Evolutionary conservation across 2,113 vertebrate genomes (phyloP).

Genomic region (Okapia johnstoni): DNA sequence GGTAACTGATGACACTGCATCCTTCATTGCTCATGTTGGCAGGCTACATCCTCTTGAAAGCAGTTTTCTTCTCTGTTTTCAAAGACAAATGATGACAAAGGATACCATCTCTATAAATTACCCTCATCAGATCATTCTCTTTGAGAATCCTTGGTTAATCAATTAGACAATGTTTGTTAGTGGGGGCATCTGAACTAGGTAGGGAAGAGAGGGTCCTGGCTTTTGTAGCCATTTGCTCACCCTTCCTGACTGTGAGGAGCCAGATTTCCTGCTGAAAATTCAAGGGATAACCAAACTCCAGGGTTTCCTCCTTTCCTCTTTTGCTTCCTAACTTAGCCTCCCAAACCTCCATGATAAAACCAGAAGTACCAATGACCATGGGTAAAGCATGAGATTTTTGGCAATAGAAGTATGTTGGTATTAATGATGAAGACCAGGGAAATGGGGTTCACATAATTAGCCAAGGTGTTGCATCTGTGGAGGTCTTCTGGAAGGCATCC

Average conservation of each 20-base stretch:
- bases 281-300: neutral
- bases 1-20: slow-evolving; percentile 76
- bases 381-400: slow-evolving; percentile 13
- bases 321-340: neutral
- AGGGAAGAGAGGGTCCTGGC: neutral
- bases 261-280: neutral
- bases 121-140: slow-evolving; percentile 82
- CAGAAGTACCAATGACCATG: neutral
- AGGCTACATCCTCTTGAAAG: slow-evolving; percentile 75
- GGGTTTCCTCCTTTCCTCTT: neutral
- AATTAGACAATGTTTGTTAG: slow-evolving; percentile 77
- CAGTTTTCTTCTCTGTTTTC: slow-evolving; percentile 81
- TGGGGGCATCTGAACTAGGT: neutral
- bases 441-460: neutral
- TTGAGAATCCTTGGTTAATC: slow-evolving; percentile 82
- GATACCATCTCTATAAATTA: slow-evolving; percentile 86
- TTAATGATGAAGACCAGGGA: slow-evolving; percentile 4
- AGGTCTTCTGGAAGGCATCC: slow-evolving; percentile 35
- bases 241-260: neutral
- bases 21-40: slow-evolving; percentile 79
- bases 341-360: neutral
- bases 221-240: neutral
- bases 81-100: slow-evolving; percentile 87
- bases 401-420: neutral
- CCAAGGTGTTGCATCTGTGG: neutral